Base-by-base conservation (phyloP, 2,797 vertebrate species). In the Corythornis leucogaster region DNA sequence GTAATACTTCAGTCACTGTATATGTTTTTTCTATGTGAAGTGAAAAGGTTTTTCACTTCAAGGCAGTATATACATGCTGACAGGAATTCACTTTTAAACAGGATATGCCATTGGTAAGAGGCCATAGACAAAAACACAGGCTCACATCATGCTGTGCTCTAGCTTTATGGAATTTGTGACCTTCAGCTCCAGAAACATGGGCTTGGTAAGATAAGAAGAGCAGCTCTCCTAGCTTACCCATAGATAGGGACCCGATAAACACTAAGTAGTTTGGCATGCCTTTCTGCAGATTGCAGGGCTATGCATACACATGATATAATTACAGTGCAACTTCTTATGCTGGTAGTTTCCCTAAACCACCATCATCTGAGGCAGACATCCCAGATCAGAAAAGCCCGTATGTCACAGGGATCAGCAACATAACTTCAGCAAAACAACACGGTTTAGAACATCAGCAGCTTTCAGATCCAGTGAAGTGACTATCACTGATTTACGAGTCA, bases 81-180 rank as follows among this genome's bases (percentile, higher is more conserved):
- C 63, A 90, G 73, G 63, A 88, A 79, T 78, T 67, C 77, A 45
- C 67, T 58, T 58, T 88, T 74, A 71, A 85, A 82, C 58, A 55
- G 15, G 25, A 74, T 78, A 51, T 90, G 42, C 43, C 78, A 38
- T 31, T 40, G 40, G 57, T 66, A 38, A 80, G 74, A 80, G 66
- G 57, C 57, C 33, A 26, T 61, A 69, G 63, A 57, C 19, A 38
- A 14, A 69, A 71, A 80, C 31, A 21, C 7, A 69, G 48, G 25
- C 35, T 73, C 6, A 0, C 28, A 73, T 31, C 35, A 13, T 1
- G 8, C 30, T 54, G 55, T 73, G 53, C 69, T 76, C 59, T 42
- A 61, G 46, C 18, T 51, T 71, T 79, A 61, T 84, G 42, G 80
- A 77, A 90, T 86, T 86, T 92, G 67, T 87, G 92, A 91, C 80